A percentile compares a stretch with the other conserved stretches of the same genome.
Evolutionary conservation across 2,888 invertebrate species (phyloP).

Genomic region (Embidobia sp.): DNA sequence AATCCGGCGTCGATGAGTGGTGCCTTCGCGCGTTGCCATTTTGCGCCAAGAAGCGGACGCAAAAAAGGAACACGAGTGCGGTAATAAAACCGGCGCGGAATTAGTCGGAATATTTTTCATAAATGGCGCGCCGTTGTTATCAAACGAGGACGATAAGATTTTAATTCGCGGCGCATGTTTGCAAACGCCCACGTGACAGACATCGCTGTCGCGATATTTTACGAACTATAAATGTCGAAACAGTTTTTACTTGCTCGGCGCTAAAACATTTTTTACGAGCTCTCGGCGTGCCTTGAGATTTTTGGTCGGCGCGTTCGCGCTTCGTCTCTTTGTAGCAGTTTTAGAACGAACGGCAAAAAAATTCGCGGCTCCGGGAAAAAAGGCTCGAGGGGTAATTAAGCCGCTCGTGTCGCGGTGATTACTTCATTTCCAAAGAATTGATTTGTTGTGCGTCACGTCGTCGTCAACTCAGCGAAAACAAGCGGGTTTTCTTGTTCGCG

Average conservation of each 20-base stretch:
- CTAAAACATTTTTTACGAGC: constrained; percentile 50
- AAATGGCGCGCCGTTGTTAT: constrained; percentile 19
- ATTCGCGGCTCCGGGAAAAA: too few species aligned
- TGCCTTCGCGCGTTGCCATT: constrained; percentile 7
- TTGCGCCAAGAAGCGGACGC: background rate
- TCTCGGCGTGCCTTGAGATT: constrained; percentile 35
- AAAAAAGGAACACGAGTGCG: background rate
- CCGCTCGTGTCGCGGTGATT: constrained; percentile 3
- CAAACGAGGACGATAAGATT: constrained; percentile 30
- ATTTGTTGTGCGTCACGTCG: constrained; percentile 14
- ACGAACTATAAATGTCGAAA: constrained; percentile 54
- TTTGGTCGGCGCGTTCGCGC: constrained; percentile 28
- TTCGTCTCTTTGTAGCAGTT: constrained; percentile 7
- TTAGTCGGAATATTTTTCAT: too few species aligned
- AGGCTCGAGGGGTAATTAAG: constrained; percentile 19
- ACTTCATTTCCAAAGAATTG: constrained; percentile 7
- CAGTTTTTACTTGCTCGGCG: constrained; percentile 40
- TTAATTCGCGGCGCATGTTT: constrained; percentile 45
- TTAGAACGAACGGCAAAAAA: constrained; percentile 1
- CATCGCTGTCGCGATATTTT: constrained; percentile 27
- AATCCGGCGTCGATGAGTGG: constrained; percentile 25
- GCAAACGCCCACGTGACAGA: constrained; percentile 7
- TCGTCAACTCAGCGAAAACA: constrained; percentile 2
- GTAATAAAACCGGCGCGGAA: background rate
- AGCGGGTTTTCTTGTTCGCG: constrained; percentile 7